Evolutionary conservation across 2,113 vertebrate genomes (phyloP), one percentile per base, ranked within the genome.

Genomic region (Semnopithecus entellus): DNA sequence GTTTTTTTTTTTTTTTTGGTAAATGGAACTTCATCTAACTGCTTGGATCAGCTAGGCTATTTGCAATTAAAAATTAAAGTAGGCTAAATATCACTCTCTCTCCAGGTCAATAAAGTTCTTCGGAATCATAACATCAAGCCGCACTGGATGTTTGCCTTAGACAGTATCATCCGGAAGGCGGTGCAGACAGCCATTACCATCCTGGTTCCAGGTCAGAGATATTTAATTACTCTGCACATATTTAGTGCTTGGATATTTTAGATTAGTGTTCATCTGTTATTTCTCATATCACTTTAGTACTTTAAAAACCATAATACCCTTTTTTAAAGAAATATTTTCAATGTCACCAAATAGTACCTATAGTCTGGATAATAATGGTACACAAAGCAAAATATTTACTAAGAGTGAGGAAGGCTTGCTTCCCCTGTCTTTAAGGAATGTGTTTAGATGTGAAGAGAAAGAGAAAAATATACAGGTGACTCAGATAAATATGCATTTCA

Each of bases 141-240:
- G 64, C 99, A 99, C 93, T 99, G 99, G 99, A 99, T 99, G 99
- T 99, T 99, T 94, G 99, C 99, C 22, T 97, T 99, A 97, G 99
- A 99, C 98, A 99, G 99, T 97, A 99, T 99, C 98, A 99, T 99
- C 96, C 99, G 99, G 61, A 99, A 99, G 98, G 99, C 99, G 0
- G 99, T 99, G 75, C 99, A 99, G 98, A 99, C 99, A 1, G 99
- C 99, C 90, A 99, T 99, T 97, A 99, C 99, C 43, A 99, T 99
- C 97, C 98, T 99, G 96, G 99, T 99, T 80, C 99, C 99, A 99
- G 99, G 99, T 99, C 98, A 98, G 98, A 96, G 2, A 95, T 80
- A 48, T 48, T 43, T 96, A 75, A 75, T 87, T 90, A 80, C 50
- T 97, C 83, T 64, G 76, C 38, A 97, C 90, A 85, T 93, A 75